Evolutionary conservation across 1,140 invertebrate genomes (phyloP).

Genomic region (Diprion similis): DNA sequence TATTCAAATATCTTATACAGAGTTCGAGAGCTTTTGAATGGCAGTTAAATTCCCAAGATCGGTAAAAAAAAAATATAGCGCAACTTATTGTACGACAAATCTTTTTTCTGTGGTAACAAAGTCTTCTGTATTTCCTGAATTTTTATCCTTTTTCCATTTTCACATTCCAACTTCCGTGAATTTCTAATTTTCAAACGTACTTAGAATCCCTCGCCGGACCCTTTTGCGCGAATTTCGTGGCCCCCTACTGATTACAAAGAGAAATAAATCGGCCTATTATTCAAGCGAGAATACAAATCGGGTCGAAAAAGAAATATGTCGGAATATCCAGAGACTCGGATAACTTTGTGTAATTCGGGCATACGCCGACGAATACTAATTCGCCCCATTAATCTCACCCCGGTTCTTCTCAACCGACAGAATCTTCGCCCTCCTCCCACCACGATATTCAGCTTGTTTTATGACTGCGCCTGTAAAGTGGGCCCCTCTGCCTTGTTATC

Average conservation of each 20-base stretch:
- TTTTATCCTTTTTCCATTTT: too few relatives aligned
- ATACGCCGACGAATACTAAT: conserved; percentile 55
- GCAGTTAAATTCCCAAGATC: too few relatives aligned
- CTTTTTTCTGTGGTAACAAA: too few relatives aligned
- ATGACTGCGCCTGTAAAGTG: neutral
- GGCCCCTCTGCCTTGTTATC: conserved; percentile 1
- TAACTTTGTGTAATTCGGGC: conserved; percentile 54
- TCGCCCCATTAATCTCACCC: conserved; percentile 47
- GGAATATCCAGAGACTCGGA: conserved; percentile 30
- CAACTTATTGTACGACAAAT: too few relatives aligned
- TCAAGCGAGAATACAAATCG: conserved; percentile 36
- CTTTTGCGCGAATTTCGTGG: neutral
- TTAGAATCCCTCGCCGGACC: too few relatives aligned
- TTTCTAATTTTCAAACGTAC: too few relatives aligned
- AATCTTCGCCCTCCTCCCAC: neutral
- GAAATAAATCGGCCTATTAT: conserved; percentile 39
- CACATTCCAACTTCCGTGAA: too few relatives aligned
- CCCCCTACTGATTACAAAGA: conserved; percentile 9
- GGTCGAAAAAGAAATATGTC: conserved; percentile 28
- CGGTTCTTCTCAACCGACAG: neutral
- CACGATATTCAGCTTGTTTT: neutral
- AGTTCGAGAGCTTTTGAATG: too few relatives aligned
- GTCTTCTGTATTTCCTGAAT: too few relatives aligned
- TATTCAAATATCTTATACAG: too few relatives aligned
- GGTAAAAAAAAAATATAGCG: too few relatives aligned